Evolutionary conservation across 2,113 vertebrate genomes (phyloP).

Genomic region (Malurus melanocephalus): DNA sequence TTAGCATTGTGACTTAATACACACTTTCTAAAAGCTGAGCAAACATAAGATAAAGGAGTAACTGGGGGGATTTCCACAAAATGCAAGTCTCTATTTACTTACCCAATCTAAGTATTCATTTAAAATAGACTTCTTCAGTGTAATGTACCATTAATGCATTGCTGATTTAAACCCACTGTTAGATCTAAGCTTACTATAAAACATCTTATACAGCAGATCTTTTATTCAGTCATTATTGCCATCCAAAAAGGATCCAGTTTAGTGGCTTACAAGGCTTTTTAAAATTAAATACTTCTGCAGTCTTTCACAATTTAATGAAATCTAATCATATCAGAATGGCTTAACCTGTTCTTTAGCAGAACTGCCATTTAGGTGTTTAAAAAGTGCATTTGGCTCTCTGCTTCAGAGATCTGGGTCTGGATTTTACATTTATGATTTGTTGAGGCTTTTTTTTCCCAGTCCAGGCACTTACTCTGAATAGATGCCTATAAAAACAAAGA

Average conservation of each 20-base stretch:
- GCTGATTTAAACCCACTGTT: neutral
- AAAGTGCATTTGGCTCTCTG: neutral
- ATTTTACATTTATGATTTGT: slow-evolving; percentile 24
- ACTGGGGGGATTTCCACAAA: neutral
- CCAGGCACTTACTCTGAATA: slow-evolving; percentile 11
- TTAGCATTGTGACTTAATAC: neutral
- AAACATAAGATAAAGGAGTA: slow-evolving; percentile 28
- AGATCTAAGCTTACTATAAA: neutral
- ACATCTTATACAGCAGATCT: neutral
- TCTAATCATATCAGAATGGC: neutral
- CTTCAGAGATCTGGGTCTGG: neutral
- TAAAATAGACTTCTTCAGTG: neutral
- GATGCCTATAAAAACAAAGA: slow-evolving; percentile 46
- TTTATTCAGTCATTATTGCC: neutral
- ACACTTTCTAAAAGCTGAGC: neutral
- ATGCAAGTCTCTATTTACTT: slow-evolving; percentile 4
- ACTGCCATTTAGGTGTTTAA: neutral
- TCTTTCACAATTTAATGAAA: neutral
- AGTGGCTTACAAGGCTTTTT: neutral
- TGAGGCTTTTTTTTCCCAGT: neutral
- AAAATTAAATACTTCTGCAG: neutral
- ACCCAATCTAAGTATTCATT: neutral
- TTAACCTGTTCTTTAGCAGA: neutral
- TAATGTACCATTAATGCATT: neutral
- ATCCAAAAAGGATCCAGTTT: neutral